phyloP scores from a whole-genome alignment of 1,140 invertebrate genomes.

The Bathynomus jamesi region DNA sequence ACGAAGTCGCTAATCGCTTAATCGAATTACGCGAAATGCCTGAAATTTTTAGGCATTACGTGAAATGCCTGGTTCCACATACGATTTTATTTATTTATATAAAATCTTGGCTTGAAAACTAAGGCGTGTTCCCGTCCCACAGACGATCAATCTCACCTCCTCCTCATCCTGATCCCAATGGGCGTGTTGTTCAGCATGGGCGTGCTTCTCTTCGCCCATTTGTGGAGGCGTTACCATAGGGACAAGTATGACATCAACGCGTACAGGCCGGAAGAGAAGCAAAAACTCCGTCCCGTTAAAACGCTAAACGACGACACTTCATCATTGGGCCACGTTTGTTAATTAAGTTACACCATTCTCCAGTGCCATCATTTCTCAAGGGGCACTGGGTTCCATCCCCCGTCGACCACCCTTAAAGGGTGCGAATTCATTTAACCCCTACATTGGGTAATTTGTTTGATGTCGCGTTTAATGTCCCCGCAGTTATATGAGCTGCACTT shows the following conservation, averaged over 20 bases:
- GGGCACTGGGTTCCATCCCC: no score
- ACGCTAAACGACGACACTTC: slow-evolving; percentile 8
- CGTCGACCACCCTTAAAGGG: no score
- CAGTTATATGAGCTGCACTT: no score
- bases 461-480: no score
- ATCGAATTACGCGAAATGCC: no score
- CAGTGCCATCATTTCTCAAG: no score
- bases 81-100: neutral
- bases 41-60: neutral
- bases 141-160: neutral
- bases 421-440: no score
- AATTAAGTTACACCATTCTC: no score
- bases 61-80: neutral
- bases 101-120: neutral
- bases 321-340: slow-evolving; percentile 6
- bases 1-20: no score
- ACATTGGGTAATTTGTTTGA: no score
- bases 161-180: neutral
- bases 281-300: slow-evolving; percentile 16
- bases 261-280: slow-evolving; percentile 15
- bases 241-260: slow-evolving; percentile 19
- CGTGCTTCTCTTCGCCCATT: neutral
- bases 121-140: no score
- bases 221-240: slow-evolving; percentile 13
- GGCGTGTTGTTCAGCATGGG: neutral